Evolutionary conservation across 2,113 vertebrate genomes (phyloP), one percentile per base, ranked within the genome.

Genomic region (Vulpes ferrilata): DNA sequence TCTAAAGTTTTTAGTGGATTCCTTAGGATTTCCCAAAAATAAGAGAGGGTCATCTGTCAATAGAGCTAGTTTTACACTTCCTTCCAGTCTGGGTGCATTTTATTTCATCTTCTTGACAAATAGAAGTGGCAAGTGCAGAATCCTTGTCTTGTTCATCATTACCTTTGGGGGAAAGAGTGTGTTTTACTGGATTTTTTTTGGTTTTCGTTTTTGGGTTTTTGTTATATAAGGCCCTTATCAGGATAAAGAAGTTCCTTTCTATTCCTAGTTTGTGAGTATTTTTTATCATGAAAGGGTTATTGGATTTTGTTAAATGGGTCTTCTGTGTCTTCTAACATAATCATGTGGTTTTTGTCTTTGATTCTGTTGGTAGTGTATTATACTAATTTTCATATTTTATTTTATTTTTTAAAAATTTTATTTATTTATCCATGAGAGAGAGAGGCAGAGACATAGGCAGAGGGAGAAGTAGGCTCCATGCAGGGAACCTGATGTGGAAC

Each of bases 1-100:
- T 93, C 81, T 85, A 76, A 64, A 65, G 32, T 82, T 74, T 81
- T 74, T 38, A 71, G 83, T 78, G n/a, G 25, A 87, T 59, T 85
- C 16, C 16, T 53, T 65, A 86, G 62, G 10, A 51, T 69, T 69
- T 87, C 53, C 57, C 38, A 62, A 30, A 94, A 51, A 25, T 32
- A 90, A 64, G 43, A 78, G 60, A 51, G 87, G 51, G 22, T 80
- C 22, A 71, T 55, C 85, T 88, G 17, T 38, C 81, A 53, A 27
- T 51, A 94, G 4, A 94, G 23, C 80, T 30, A 38, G 60, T 38
- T 90, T 69, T 55, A 25, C 78, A 25, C 78, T 91, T 81, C 89
- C 59, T 81, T 69, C 48, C 15, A 69, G 67, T 30, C 16, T 81
- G 51, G 11, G 17, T 57, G 32, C 25, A 64, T 53, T 78, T 64